Evolutionary conservation across 53 echinoderm and acorn worm genomes (phyloP).

Genomic region (Holothuria scabra): DNA sequence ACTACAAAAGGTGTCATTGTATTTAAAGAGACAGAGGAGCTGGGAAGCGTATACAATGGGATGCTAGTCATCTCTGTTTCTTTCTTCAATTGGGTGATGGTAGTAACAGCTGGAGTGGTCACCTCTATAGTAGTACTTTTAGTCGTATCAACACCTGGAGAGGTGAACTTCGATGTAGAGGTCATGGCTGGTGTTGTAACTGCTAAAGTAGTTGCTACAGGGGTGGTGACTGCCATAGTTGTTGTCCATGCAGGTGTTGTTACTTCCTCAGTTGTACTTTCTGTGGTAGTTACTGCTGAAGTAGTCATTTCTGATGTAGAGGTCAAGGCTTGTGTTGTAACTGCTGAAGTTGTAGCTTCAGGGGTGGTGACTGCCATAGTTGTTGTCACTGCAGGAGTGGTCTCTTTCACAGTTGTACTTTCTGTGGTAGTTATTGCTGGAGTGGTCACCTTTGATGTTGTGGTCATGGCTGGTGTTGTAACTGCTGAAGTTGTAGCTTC

Average conservation of each 20-base stretch:
- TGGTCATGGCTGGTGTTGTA: too few relatives aligned
- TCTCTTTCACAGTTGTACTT: too few relatives aligned
- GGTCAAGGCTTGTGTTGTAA: too few relatives aligned
- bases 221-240: too few relatives aligned
- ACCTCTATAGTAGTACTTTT: background rate
- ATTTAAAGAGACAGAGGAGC: background rate
- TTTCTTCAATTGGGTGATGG: background rate
- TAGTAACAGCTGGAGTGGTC: background rate
- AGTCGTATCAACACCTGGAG: background rate
- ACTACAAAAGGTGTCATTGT: background rate
- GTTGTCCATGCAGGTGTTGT: constrained; percentile 18
- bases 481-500: too few relatives aligned
- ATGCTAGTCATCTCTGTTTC: constrained; percentile 16
- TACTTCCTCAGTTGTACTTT: too few relatives aligned
- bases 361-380: too few relatives aligned
- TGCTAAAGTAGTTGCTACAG: constrained; percentile 2
- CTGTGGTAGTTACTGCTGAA: too few relatives aligned
- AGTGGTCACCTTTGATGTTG: too few relatives aligned
- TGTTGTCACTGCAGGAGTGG: too few relatives aligned
- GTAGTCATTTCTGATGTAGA: constrained; percentile 24
- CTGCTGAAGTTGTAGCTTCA: too few relatives aligned
- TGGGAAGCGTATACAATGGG: background rate
- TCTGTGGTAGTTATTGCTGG: too few relatives aligned
- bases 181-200: constrained; percentile 31
- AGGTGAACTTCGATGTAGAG: background rate